Base-by-base conservation (phyloP, 2,888 invertebrate species). In the Camptogramma bilineatum region DNA sequence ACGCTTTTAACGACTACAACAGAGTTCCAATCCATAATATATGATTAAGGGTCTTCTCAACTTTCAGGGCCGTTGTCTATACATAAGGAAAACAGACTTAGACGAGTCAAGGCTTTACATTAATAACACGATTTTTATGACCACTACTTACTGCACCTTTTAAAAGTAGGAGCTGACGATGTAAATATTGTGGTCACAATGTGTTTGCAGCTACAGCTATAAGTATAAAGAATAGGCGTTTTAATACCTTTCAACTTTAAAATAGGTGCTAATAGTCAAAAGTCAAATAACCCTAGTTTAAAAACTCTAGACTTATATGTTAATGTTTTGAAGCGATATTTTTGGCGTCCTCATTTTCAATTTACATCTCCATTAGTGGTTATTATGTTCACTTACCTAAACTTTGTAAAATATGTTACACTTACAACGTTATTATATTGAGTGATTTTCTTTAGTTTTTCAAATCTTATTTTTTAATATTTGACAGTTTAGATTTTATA, bases 71-170 rank as follows among this genome's bases (percentile, higher is more conserved):
- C 84, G 71, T 80, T 78, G 75, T 74, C 76, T 79, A 81, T 77
- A 74, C 81, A 90, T 78, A 82, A 91, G 90, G 89, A 90, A 90
- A 90, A 86, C 79, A 52, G 78, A 77, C 77, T 75, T 73, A 71
- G 74, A 83, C 76, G 76, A 81, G 80, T 81, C 87, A 88, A 87
- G 87, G 86, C 68, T 85, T 72, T 66, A 69, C 73, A 81, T 80
- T 79, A 82, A 75, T 81, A 80, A 79, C 73, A 73, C 78, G 64
- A 80, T 80, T 84, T 87, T 87, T 86, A 84, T 73, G 75, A 74
- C 73, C 75, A 44, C 47, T 59, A 66, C 34, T 59, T 69, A 63
- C 48, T 73, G 69, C 73, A 74, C 4, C 42, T 62, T 56, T 71
- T 65, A 68, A 70, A 71, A 52, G 50, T 64, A 60, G 53, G 52